phyloP scores from a whole-genome alignment of 2,113 vertebrate genomes.

The Rhinichthys klamathensis region DNA sequence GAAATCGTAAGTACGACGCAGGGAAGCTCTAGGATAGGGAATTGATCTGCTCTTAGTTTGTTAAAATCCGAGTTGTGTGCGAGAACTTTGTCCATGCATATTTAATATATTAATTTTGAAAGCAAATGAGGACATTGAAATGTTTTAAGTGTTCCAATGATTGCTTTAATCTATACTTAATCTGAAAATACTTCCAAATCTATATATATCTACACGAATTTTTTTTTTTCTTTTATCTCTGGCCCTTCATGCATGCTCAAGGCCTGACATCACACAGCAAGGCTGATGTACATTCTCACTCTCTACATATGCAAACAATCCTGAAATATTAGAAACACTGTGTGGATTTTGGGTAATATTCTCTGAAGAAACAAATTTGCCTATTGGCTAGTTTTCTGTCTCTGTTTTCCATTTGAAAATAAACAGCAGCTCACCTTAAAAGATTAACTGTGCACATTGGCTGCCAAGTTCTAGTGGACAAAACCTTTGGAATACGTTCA shows the following conservation, averaged over 20 bases:
- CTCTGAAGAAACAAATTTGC: too few species aligned
- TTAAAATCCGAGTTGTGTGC: neutral
- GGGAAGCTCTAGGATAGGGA: neutral
- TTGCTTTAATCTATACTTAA: neutral
- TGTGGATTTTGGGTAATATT: too few species aligned
- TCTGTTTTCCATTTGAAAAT: neutral
- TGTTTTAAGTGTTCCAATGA: neutral
- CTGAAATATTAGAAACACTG: too few species aligned
- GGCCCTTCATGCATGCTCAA: neutral
- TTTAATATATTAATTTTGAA: neutral
- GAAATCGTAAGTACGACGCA: constrained; percentile 87
- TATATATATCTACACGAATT: neutral
- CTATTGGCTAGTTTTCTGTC: too few species aligned
- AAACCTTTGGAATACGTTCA: neutral
- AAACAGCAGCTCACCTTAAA: neutral
- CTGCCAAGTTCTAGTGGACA: neutral
- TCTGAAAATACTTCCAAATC: neutral
- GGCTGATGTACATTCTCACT: neutral
- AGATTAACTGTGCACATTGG: neutral
- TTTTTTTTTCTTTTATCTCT: neutral
- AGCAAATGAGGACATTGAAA: neutral
- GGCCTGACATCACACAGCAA: neutral
- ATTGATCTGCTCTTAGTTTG: neutral
- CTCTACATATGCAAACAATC: neutral
- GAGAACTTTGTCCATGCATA: neutral